Evolutionary conservation across 1,140 invertebrate genomes (phyloP).

Genomic region (Lethrus apterus): DNA sequence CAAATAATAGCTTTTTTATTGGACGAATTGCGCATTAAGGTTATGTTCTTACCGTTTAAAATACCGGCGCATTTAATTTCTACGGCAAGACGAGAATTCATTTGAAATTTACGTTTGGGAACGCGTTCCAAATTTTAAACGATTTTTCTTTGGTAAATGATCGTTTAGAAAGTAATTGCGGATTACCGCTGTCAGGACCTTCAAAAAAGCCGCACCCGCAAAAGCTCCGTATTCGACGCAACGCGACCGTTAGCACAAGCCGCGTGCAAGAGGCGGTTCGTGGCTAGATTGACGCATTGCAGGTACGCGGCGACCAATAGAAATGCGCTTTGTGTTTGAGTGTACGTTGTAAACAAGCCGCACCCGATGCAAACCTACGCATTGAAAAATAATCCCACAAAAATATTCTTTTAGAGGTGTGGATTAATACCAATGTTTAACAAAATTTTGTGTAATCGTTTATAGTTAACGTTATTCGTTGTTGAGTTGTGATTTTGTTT

Average conservation of each 20-base stretch:
- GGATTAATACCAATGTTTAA: background rate
- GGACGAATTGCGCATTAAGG: too few relatives aligned
- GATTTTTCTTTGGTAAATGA: too few relatives aligned
- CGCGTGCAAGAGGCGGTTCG: slow-evolving; percentile 32
- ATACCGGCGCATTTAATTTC: too few relatives aligned
- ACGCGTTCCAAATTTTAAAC: too few relatives aligned
- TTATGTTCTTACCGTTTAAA: too few relatives aligned
- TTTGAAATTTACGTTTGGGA: too few relatives aligned
- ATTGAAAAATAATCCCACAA: slow-evolving; percentile 46
- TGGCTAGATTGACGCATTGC: slow-evolving; percentile 66
- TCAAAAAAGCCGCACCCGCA: slow-evolving; percentile 28
- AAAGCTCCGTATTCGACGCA: slow-evolving; percentile 27
- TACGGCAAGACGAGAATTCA: too few relatives aligned
- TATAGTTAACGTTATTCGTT: background rate
- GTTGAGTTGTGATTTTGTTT: background rate
- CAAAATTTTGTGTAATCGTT: background rate
- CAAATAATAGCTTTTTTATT: too few relatives aligned
- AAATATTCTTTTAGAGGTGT: background rate
- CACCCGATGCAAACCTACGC: slow-evolving; percentile 51
- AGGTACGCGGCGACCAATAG: slow-evolving; percentile 69
- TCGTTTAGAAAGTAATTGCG: too few relatives aligned
- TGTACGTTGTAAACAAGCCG: slow-evolving; percentile 56
- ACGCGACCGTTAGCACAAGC: slow-evolving; percentile 24
- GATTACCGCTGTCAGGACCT: too few relatives aligned
- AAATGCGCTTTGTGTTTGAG: slow-evolving; percentile 36